A percentile compares a stretch with the other conserved stretches of the same genome.
Conservation (phyloP, 2,113 vertebrate species). For the Oreotrochilus melanogaster region DNA sequence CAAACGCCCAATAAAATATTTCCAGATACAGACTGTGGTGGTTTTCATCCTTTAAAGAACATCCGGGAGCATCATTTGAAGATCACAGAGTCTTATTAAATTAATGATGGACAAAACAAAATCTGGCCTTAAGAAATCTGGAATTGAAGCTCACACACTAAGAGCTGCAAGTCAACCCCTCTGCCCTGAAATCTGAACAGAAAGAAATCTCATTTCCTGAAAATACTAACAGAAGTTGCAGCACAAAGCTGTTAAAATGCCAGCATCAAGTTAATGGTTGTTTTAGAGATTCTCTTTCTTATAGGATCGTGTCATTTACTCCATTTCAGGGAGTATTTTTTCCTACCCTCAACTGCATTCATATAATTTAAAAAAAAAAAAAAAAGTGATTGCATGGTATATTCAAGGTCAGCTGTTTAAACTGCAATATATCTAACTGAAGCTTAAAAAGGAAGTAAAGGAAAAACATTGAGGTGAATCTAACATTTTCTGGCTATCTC, state of each 20-base stretch:
- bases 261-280: background rate
- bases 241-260: background rate
- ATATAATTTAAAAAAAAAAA: background rate
- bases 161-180: background rate
- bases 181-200: background rate
- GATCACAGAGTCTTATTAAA: background rate
- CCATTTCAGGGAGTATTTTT: background rate
- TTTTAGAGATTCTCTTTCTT: background rate
- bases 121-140: background rate
- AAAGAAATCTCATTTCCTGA: background rate
- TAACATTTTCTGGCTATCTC: constrained; percentile 50
- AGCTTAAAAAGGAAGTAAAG: constrained; percentile 70
- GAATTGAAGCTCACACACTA: background rate
- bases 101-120: background rate
- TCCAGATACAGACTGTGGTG: background rate
- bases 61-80: background rate
- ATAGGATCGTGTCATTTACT: background rate
- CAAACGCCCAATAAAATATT: background rate
- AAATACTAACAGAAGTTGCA: background rate
- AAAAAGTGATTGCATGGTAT: background rate
- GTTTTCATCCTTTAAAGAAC: background rate
- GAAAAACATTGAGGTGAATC: constrained; percentile 8
- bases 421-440: constrained; percentile 48
- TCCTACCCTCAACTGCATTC: background rate
- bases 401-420: constrained; percentile 65